Base-by-base conservation (phyloP, 2,888 invertebrate genomes). In the Tenthredo mesomela region DNA sequence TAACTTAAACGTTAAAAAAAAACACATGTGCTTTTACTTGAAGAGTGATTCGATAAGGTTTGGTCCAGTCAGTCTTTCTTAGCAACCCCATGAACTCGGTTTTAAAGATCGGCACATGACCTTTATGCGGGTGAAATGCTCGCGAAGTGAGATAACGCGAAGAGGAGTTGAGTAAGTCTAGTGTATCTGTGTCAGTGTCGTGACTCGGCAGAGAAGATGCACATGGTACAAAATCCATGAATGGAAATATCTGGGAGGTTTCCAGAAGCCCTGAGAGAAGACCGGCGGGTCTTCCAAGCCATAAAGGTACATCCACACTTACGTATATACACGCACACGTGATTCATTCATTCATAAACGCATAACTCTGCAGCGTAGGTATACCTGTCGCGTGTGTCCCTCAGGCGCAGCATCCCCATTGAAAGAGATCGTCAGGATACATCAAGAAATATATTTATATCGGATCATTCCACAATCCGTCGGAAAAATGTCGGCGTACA, bases 241-340 rank as follows among this genome's bases (percentile, higher is more conserved):
- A 92, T 92, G 92, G 89, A 91, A 92, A 91, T 91, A 92, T 91
- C 90, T 89, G 89, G 90, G 89, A 89, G 91, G 90, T 92, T 92
- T 92, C 91, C 90, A 89, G 92, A 92, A 92, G 91, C 92, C 92
- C 91, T 90, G 90, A 90, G 86, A 85, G 71, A 37, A 88, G 87
- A 89, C 89, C 89, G 88, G 89, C 91, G 89, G 91, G 92, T 92
- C 92, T 92, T 91, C 92, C 90, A 91, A 92, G 92, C 92, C 92
- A 91, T 92, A 92, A 92, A 92, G 91, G 92, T 92, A 91, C 90
- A 88, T 90, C 87, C 87, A 87, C 87, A 88, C 89, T 88, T 87
- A 88, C 88, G n/a, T n/a, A 86, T 88, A 73, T 77, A 65, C 65
- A 89, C 87, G 87, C 89, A 90, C 90, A 91, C 90, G 90, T 87